These are phyloP conservation scores for Corythoichthys haematopterus DNA, from an alignment of 2,113 vertebrate genomes.

Conservation along the genomic window DNA sequence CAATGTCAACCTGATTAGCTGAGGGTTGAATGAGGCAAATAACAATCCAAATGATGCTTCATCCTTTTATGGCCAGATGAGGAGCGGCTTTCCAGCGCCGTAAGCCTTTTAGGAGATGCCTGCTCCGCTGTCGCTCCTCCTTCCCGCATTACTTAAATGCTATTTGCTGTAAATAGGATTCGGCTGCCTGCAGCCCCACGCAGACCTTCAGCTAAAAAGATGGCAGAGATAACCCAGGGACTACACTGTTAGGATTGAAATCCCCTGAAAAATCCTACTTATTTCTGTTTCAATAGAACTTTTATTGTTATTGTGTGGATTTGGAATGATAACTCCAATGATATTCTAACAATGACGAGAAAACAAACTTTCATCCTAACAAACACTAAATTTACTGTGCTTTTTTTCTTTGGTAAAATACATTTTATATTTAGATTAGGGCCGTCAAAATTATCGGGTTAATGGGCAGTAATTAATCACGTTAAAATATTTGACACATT, in stretches of 20 bases:
- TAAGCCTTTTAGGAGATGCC: constrained; percentile 74
- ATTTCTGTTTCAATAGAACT: background rate
- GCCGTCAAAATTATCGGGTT: too few species aligned
- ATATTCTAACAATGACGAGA: too few species aligned
- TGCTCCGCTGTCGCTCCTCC: constrained; percentile 54
- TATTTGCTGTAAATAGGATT: constrained; percentile 78
- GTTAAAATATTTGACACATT: too few species aligned
- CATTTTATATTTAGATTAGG: too few species aligned
- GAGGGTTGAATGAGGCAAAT: constrained; percentile 67
- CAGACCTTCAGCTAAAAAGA: constrained; percentile 23
- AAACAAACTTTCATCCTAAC: too few species aligned
- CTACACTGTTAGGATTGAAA: background rate
- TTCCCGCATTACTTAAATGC: constrained; percentile 71
- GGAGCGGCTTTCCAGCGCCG: constrained; percentile 56
- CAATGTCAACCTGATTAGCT: constrained; percentile 77
- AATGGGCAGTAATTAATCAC: too few species aligned
- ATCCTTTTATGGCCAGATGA: constrained; percentile 72
- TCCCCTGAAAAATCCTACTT: background rate
- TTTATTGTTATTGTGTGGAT: too few species aligned
- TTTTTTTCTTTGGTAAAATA: too few species aligned
- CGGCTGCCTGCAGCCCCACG: constrained; percentile 39
- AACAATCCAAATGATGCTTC: constrained; percentile 71
- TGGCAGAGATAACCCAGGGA: constrained; percentile 15
- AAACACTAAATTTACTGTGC: too few species aligned
- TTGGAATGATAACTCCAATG: too few species aligned